Evolutionary conservation across 2,113 vertebrate genomes (phyloP), one percentile per base, ranked within the genome.

Genomic region (Eupsittula cactorum): DNA sequence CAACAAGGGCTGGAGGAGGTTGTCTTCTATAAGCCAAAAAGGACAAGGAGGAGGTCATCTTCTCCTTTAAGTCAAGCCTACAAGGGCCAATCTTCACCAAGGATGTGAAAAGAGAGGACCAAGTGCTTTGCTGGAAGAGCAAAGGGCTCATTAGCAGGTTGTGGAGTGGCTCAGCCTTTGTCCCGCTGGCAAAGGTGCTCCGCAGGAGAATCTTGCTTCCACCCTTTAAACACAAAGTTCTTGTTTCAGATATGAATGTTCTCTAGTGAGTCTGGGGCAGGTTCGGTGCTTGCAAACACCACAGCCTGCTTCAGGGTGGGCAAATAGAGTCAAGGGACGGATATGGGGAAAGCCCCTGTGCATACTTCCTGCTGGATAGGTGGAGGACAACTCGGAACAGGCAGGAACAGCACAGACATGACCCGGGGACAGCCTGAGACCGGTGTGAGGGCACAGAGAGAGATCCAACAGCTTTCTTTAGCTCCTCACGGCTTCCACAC

Each of bases 261-360:
- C 78, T 20, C 70, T 65, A 69, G 70, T 0, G 3, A 63, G 7
- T n/a, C 7, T 29, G 84, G 91, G 46, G 74, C 17, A 9, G 24
- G 73, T 28, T 67, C 37, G n/a, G 63, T 12, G 50, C 13, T 53
- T 55, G 79, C 92, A 86, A 81, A 59, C 59, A 86, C 16, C 49
- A 42, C 59, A 73, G 74, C 52, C 86, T 65, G 59, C 75, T 82
- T 69, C 52, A 60, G 2, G 2, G 42, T 4, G 68, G 35, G 41
- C 46, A 81, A 77, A 69, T 11, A 55, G 59, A 63, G 14, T 13
- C 24, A 55, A 63, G 16, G 8, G n/a, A 76, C 6, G 49, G n/a
- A 59, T n/a, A n/a, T 0, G 0, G 16, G 52, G 41, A 80, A 86
- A 84, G 53, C 10, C 29, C 12, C 33, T 33, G 11, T n/a, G 33